Percentiles rank a stretch among this genome's conserved stretches.
phyloP scores from a whole-genome alignment of 2,888 invertebrate genomes.

The Tenthredo mesomela region DNA sequence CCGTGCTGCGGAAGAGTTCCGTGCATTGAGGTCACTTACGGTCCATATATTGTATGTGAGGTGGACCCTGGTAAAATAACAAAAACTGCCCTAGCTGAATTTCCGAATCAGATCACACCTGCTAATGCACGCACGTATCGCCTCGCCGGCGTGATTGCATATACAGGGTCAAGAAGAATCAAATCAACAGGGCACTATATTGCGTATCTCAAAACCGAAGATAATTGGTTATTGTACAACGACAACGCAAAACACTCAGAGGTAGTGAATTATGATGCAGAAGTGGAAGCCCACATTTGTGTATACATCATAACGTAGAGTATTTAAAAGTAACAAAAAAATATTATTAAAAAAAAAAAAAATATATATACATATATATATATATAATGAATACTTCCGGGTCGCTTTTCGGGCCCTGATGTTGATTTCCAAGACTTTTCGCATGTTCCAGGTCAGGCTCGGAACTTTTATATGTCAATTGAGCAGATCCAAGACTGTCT shows the following conservation, averaged over 20 bases:
- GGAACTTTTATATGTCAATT: too few relatives aligned
- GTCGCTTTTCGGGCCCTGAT: too few relatives aligned
- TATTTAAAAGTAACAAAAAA: too few relatives aligned
- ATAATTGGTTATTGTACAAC: conserved; percentile 28
- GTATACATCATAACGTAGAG: neutral
- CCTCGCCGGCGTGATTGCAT: conserved; percentile 44
- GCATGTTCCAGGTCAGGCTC: too few relatives aligned
- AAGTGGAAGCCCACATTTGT: conserved; percentile 43
- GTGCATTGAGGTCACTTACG: neutral
- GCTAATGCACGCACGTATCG: conserved; percentile 19
- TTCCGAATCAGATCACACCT: conserved; percentile 29
- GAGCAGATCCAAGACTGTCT: too few relatives aligned
- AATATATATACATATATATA: too few relatives aligned
- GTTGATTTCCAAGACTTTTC: too few relatives aligned
- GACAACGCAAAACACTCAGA: neutral
- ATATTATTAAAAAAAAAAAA: too few relatives aligned
- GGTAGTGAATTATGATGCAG: neutral
- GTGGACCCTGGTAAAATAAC: conserved; percentile 7
- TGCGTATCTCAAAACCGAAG: conserved; percentile 27
- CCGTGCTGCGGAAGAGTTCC: conserved; percentile 36
- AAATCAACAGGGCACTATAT: conserved; percentile 36
- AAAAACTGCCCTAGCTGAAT: conserved; percentile 11
- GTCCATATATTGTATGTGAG: conserved; percentile 41
- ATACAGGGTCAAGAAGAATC: conserved; percentile 22
- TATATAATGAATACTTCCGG: too few relatives aligned